phyloP scores from a whole-genome alignment of 2,113 vertebrate species.

The Eretmochelys imbricata region DNA sequence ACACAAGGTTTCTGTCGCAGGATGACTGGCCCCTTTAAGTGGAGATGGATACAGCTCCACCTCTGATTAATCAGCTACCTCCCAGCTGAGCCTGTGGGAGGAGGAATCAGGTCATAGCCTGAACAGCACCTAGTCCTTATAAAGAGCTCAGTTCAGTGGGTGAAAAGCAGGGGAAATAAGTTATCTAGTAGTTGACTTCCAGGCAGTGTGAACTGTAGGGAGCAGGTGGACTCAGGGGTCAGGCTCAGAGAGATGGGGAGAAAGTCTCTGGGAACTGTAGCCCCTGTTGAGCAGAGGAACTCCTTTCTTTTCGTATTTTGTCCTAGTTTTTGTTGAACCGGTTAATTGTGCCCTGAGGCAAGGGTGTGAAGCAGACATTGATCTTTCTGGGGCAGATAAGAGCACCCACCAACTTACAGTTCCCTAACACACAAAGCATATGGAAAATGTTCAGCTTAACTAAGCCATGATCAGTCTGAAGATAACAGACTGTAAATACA shows the following conservation, averaged over 20 bases:
- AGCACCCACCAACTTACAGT: background rate
- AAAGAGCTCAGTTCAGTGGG: background rate
- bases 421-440: background rate
- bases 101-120: background rate
- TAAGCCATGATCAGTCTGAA: background rate
- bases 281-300: background rate
- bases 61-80: background rate
- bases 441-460: background rate
- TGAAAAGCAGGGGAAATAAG: background rate
- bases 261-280: background rate
- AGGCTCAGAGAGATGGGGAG: background rate
- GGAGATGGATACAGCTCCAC: background rate
- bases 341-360: background rate
- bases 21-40: background rate
- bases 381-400: background rate
- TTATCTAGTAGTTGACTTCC: rapidly evolving
- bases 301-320: background rate
- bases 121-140: background rate
- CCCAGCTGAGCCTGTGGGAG: background rate
- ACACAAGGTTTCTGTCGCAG: background rate
- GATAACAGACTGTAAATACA: background rate
- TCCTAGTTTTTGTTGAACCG: background rate
- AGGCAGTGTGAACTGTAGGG: background rate
- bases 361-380: background rate
- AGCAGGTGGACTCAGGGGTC: background rate